These are phyloP conservation scores for Euzetes globulus DNA, from an alignment of 2,888 invertebrate genomes.

Conservation along the genomic window DNA sequence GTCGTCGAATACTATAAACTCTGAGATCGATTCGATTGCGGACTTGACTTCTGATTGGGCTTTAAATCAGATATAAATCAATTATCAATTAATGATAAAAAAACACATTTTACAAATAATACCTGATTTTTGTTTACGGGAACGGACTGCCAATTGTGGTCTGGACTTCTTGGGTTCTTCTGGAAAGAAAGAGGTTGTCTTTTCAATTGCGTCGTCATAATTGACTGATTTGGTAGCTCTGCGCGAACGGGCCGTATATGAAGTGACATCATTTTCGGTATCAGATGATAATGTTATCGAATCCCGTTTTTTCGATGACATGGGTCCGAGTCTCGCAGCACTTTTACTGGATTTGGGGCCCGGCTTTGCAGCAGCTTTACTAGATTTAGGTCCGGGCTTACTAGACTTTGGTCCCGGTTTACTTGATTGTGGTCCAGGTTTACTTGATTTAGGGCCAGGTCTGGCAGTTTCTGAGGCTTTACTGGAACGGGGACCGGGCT, in stretches of 20 bases:
- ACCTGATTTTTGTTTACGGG: too few relatives aligned
- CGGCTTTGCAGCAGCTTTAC: neutral
- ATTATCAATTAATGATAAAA: too few relatives aligned
- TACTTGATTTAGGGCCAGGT: conserved; percentile 18
- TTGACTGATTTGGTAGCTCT: neutral
- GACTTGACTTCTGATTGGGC: neutral
- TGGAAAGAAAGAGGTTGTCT: neutral
- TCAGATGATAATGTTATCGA: neutral
- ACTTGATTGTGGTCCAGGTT: neutral
- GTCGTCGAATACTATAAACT: neutral
- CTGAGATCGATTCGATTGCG: neutral
- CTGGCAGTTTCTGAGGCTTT: neutral
- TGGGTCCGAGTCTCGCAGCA: neutral
- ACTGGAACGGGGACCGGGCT: neutral
- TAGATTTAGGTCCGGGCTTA: neutral
- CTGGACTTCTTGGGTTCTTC: neutral
- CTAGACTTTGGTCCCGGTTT: neutral
- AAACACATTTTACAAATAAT: too few relatives aligned
- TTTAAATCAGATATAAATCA: neutral
- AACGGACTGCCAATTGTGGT: too few relatives aligned
- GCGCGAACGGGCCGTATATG: neutral
- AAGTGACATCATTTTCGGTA: neutral
- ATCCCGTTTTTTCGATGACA: too few relatives aligned
- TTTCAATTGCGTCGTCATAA: conserved; percentile 1
- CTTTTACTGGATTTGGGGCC: neutral